Base-by-base conservation (phyloP, 2,888 invertebrate genomes). In the Rhamphomyia laevipes region DNA sequence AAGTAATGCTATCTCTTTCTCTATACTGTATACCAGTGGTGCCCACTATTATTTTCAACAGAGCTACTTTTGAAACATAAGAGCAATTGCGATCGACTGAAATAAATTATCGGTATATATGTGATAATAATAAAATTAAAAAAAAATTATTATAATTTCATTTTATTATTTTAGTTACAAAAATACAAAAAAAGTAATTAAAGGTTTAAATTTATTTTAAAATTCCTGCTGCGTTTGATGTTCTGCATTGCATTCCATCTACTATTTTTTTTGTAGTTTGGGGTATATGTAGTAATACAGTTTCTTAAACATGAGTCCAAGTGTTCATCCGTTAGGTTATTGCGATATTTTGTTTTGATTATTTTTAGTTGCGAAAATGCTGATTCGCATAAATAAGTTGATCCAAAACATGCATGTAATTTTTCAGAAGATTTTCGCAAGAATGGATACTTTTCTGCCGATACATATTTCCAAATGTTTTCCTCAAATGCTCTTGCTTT, bases 311-410 rank as follows among this genome's bases (percentile, higher is more conserved):
- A 27, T 2, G 43, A 27, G 23, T 43, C 43, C 12, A 43, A 43
- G 27, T 43, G 43, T 27, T 43, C 43, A n/a, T 43, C 43, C 13
- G 43, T 43, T 43, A 43, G 27, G 21, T 23, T 43, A n/a, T 21
- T 43, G 23, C 27, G 30, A n/a, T 43, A 43, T 43, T 43, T 43
- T 4, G 43, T n/a, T 27, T 43, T 43, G 17, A 43, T 43, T 43
- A 43, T 43, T 43, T 23, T 43, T 15, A 43, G 6, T 43, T 43
- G 43, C n/a, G 43, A 27, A 43, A 43, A 43, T 33, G 33, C 33
- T 33, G 33, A 33, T 33, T 33, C 33, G 9, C 33, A 33, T 33
- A 33, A 4, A 33, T 27, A 43, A 13, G 43, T 43, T n/a, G 43
- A 43, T 13, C 43, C 43, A 43, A 43, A 43, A 27, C 43, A 23